Base-by-base conservation (phyloP, 2,797 vertebrate genomes). In the Poeciliopsis turneri region DNA sequence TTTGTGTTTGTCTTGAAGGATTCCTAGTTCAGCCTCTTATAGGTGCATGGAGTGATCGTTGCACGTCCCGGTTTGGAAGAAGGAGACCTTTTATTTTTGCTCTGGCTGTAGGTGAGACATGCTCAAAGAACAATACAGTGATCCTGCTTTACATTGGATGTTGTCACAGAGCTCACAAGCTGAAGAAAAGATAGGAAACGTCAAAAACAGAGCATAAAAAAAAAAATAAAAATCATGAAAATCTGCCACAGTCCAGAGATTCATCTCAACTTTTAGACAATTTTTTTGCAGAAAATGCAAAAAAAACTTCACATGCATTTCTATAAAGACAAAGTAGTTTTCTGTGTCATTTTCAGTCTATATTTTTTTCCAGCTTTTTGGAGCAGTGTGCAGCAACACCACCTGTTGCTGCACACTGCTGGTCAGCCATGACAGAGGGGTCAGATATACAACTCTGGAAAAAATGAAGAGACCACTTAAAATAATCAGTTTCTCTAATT, bases 21-120 rank as follows among this genome's bases (percentile, higher is more conserved):
- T 99, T 99, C 90, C 94, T 99, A 2, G 96, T 99, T 84, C 98
- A 99, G 93, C 98, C 98, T 74, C 94, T 99, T 64, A 81, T 99
- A 41, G 98, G 98, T 47, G 98, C 98, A 0, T 99, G 98, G 98
- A 99, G 98, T 89, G 98, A 99, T 91, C 96, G 97, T 46, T 99
- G 98, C 81, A 97, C 97, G n/a, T 99, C 98, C 72, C 96, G 96
- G 73, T 99, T 98, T 39, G 98, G 98, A 53, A 96, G 98, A 78
- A 96, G 98, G 77, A 95, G 98, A 85, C 98, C 98, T 61, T 99
- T 99, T 92, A 99, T 99, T 93, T 95, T 99, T 84, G 98, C 97
- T 75, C 94, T 99, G 92, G 97, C 98, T 68, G 95, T 99, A 89
- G 98, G 98, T 99, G 90, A 85, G 97, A 82, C 41, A 55, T 55